Percentiles rank a stretch among this genome's conserved stretches.
Conservation (phyloP, 2,888 invertebrate species). For the Hololepta plana region DNA sequence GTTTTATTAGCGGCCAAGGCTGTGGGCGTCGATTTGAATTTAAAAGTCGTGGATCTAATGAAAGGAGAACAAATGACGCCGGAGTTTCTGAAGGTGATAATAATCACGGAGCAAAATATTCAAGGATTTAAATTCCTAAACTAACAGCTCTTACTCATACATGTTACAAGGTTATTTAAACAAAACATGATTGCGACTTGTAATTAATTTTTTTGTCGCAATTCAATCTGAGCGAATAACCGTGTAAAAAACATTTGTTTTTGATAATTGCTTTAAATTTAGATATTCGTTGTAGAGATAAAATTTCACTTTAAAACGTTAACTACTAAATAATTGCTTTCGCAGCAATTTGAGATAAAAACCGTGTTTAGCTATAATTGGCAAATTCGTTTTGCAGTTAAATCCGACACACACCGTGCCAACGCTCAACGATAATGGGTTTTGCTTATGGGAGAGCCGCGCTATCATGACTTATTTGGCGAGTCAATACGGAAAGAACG, state of each 20-base stretch:
- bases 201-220: no score
- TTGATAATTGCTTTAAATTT: no score
- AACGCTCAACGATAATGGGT: constrained; percentile 66
- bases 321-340: not conserved
- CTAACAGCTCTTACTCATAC: no score
- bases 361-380: no score
- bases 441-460: constrained; percentile 68
- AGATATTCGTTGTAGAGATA: no score
- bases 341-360: constrained; percentile 3
- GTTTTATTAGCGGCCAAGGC: constrained; percentile 46
- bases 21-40: constrained; percentile 44
- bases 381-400: constrained; percentile 42
- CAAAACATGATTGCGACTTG: no score
- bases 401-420: constrained; percentile 78
- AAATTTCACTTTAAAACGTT: no score
- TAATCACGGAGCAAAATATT: no score
- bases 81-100: constrained; percentile 48
- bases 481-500: constrained; percentile 63
- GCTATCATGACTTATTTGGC: constrained; percentile 66
- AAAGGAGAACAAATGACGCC: constrained; percentile 48
- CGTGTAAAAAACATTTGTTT: no score
- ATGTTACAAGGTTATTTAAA: no score
- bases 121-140: no score
- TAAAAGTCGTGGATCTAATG: constrained; percentile 39
- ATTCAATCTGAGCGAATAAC: no score